These are phyloP conservation scores for Electrophaes corylata DNA, from an alignment of 2,888 invertebrate genomes.

Conservation along the genomic window DNA sequence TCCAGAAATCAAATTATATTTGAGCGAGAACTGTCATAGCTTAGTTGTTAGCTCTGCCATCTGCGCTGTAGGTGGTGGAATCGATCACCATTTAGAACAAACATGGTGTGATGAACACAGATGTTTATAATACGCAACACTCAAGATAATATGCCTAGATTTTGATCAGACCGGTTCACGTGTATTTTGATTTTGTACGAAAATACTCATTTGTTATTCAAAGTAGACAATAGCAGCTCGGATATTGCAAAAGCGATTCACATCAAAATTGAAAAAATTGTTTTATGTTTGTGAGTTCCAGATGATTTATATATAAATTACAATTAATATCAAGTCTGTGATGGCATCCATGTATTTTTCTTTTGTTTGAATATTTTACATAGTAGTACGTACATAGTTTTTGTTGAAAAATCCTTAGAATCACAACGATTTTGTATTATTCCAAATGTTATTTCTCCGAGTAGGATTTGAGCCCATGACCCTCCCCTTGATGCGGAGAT, in stretches of 20 bases:
- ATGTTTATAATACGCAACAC: background rate
- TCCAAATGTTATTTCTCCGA: too few relatives aligned
- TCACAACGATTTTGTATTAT: too few relatives aligned
- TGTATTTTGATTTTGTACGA: background rate
- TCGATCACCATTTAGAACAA: too few relatives aligned
- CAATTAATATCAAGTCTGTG: background rate
- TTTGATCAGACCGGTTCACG: background rate
- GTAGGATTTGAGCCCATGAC: too few relatives aligned
- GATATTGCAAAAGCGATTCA: constrained; percentile 8
- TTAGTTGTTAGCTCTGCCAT: too few relatives aligned
- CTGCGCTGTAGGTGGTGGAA: too few relatives aligned
- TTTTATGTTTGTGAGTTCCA: background rate
- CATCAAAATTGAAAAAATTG: background rate
- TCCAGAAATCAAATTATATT: too few relatives aligned
- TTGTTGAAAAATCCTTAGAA: background rate
- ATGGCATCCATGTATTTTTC: background rate
- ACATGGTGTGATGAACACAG: too few relatives aligned
- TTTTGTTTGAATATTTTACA: background rate
- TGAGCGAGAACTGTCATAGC: too few relatives aligned
- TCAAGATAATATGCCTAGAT: background rate
- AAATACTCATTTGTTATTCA: constrained; percentile 4
- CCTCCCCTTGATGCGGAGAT: too few relatives aligned
- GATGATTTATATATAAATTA: background rate
- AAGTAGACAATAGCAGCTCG: constrained; percentile 12
- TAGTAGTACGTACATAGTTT: background rate